These are phyloP conservation scores for Noctua pronuba DNA, from an alignment of 2,888 invertebrate genomes.

Conservation along the genomic window DNA sequence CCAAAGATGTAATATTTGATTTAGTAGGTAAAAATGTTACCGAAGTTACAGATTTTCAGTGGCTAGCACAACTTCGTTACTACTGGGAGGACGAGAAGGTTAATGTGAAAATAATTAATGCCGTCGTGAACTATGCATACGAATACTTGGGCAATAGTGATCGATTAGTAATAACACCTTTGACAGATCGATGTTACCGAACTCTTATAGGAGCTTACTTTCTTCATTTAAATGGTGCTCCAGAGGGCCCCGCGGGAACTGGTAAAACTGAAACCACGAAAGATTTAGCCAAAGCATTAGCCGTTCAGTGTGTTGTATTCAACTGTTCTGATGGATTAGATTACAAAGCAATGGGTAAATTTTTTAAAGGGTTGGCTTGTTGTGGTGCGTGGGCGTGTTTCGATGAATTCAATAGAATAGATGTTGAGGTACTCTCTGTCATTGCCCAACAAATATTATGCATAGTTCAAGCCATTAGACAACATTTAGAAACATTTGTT, in stretches of 20 bases:
- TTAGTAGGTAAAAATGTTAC: conserved; percentile 91
- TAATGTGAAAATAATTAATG: conserved; percentile 94
- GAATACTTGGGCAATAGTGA: conserved; percentile 96
- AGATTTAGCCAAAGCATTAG: conserved; percentile 97
- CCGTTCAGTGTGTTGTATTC: conserved; percentile 97
- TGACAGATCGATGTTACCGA: conserved; percentile 95
- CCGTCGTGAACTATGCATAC: conserved; percentile 94
- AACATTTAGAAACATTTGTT: conserved; percentile 91
- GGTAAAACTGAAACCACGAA: conserved; percentile 98
- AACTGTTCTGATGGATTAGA: conserved; percentile 97
- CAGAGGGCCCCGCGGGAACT: conserved; percentile 96
- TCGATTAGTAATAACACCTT: conserved; percentile 93
- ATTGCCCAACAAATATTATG: conserved; percentile 96
- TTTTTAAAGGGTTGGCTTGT: conserved; percentile 95
- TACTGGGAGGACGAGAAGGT: conserved; percentile 94
- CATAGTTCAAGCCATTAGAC: conserved; percentile 94
- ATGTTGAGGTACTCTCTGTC: conserved; percentile 95
- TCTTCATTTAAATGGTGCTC: conserved; percentile 95
- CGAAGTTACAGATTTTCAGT: conserved; percentile 95
- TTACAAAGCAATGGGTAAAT: conserved; percentile 96
- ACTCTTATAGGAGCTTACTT: conserved; percentile 96
- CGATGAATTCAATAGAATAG: conserved; percentile 96
- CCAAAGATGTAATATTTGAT: conserved; percentile 94
- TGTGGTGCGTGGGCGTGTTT: conserved; percentile 97
- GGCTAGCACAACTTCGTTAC: conserved; percentile 95